phyloP scores from a whole-genome alignment of 2,888 invertebrate species.

The Polylopha cassiicola region DNA sequence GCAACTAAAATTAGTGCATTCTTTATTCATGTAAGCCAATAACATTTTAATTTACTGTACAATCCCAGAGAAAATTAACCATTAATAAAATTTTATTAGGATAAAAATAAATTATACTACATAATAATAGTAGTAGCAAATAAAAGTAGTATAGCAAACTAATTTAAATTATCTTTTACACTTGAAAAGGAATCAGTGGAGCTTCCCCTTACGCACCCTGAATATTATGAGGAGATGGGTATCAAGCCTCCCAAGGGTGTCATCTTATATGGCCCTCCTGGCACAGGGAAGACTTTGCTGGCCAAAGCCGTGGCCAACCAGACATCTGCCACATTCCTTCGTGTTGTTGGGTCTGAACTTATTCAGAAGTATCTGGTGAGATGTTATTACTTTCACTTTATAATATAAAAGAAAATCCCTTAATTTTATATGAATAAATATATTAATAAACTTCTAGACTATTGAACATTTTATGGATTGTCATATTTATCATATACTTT shows the following conservation, averaged over 20 bases:
- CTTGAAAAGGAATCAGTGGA: conserved; percentile 91
- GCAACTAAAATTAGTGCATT: no score
- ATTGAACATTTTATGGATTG: no score
- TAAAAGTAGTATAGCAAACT: not conserved
- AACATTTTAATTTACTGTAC: no score
- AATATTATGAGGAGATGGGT: conserved; percentile 99
- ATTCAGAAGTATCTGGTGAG: conserved; percentile 97
- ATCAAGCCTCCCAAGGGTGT: conserved; percentile 99
- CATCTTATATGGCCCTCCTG: conserved; percentile 98
- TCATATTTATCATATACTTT: no score
- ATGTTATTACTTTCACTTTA: conserved; percentile 14
- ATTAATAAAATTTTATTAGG: no score
- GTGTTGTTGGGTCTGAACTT: conserved; percentile 99
- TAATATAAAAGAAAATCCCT: not conserved
- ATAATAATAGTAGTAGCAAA: no score
- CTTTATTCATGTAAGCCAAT: no score
- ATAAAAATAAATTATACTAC: no score
- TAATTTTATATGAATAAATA: no score
- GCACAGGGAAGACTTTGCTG: conserved; percentile 97
- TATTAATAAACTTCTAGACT: no score
- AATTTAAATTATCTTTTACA: conserved; percentile 2
- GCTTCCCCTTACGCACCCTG: conserved; percentile 98
- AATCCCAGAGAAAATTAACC: no score
- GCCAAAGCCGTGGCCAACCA: conserved; percentile 99
- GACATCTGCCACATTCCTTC: conserved; percentile 98